Evolutionary conservation across 2,797 vertebrate genomes (phyloP).

Genomic region (Parauchenoglanis punctatus): DNA sequence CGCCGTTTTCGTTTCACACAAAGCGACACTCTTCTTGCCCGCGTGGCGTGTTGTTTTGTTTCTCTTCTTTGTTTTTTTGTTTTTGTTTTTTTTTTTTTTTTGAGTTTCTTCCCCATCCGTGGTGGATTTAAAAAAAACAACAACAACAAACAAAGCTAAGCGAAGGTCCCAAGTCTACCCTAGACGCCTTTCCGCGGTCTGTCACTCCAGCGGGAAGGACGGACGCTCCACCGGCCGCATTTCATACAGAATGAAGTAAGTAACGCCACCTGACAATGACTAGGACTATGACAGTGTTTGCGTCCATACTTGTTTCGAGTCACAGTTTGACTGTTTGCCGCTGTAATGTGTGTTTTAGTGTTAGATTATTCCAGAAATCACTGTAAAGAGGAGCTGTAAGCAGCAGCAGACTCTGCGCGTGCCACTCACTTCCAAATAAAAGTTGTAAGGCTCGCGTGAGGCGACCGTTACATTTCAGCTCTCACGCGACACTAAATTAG

Average conservation of each 20-base stretch:
- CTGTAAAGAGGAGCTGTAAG: background rate
- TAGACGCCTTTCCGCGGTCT: constrained; percentile 66
- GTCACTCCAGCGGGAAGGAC: constrained; percentile 69
- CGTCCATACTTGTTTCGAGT: background rate
- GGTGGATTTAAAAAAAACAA: constrained; percentile 77
- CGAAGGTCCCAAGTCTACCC: constrained; percentile 74
- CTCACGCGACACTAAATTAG: constrained; percentile 6
- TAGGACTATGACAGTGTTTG: constrained; percentile 32
- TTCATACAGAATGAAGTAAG: constrained; percentile 78
- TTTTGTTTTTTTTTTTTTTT: constrained; percentile 63
- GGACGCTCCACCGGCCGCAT: constrained; percentile 65
- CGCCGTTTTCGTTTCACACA: constrained; percentile 25
- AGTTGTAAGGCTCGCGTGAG: background rate
- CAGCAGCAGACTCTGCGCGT: constrained; percentile 5
- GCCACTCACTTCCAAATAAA: constrained; percentile 15
- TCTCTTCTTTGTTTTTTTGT: constrained; percentile 61
- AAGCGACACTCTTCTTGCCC: constrained; percentile 54
- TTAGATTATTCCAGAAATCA: background rate
- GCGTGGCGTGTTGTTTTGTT: constrained; percentile 8
- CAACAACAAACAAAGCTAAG: constrained; percentile 34
- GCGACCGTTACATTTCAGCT: constrained; percentile 1
- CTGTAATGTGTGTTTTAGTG: background rate
- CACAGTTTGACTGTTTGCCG: background rate
- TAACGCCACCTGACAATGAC: constrained; percentile 50
- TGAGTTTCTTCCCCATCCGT: constrained; percentile 71